Evolutionary conservation across 1,140 invertebrate genomes (phyloP).

Genomic region (Anagrus nilaparvatae): DNA sequence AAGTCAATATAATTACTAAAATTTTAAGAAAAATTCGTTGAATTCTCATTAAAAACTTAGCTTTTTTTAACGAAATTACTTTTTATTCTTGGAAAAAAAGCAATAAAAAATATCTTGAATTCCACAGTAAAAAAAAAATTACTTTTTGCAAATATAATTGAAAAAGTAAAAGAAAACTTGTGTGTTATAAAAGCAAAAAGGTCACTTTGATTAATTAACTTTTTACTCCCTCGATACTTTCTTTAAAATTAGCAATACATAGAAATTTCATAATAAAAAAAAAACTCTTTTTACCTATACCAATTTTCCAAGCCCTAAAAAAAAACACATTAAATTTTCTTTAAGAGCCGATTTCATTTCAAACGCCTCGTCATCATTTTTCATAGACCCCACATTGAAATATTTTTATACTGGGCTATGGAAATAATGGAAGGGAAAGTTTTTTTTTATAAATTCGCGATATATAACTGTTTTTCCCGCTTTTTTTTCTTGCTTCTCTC

Average conservation of each 20-base stretch:
- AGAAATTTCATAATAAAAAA: too few species aligned
- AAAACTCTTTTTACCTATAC: slow-evolving; percentile 19
- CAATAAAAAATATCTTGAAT: too few species aligned
- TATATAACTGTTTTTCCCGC: slow-evolving; percentile 15
- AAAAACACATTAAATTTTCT: slow-evolving; percentile 20
- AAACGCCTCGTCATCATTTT: slow-evolving; percentile 41
- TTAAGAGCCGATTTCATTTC: slow-evolving; percentile 38
- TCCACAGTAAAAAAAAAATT: too few species aligned
- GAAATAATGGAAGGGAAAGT: slow-evolving; percentile 22
- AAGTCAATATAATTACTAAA: too few species aligned
- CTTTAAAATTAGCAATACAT: slow-evolving; percentile 15
- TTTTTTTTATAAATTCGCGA: slow-evolving; percentile 32
- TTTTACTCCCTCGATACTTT: slow-evolving; percentile 6
- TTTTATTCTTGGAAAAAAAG: too few species aligned
- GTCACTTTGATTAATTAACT: slow-evolving; percentile 15
- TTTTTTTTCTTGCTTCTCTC: too few species aligned
- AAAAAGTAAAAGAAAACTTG: too few species aligned
- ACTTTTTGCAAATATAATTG: too few species aligned
- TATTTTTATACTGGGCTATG: slow-evolving; percentile 13
- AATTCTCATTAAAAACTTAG: too few species aligned
- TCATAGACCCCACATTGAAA: slow-evolving; percentile 30
- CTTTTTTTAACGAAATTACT: too few species aligned
- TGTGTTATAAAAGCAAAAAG: too few species aligned
- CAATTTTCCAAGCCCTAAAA: slow-evolving; percentile 15
- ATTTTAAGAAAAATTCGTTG: too few species aligned